Base-by-base conservation (phyloP, 2,113 vertebrate species). In the Osmerus eperlanus region DNA sequence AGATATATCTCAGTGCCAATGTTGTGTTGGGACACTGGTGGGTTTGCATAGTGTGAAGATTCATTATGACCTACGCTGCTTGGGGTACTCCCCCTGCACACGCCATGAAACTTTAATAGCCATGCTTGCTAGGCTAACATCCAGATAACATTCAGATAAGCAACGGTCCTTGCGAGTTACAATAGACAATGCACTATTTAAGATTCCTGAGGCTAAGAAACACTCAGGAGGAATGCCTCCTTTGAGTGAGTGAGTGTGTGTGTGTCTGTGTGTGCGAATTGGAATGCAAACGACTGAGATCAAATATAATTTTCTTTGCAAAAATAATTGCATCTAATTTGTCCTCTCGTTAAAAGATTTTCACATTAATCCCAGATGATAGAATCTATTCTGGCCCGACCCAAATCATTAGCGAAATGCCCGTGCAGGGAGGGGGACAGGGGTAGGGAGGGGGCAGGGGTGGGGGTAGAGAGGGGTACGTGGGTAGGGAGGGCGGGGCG, bases 41-140 rank as follows among this genome's bases (percentile, higher is more conserved):
- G 87, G 82, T 87, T 80, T 87, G 85, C 85, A 86, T 85, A 87
- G 85, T 79, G 81, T 84, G 82, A 78, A 87, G 85, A 84, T 83
- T 82, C 77, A 83, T 87, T 82, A 89, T 79, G 87, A 88, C 83
- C 85, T 81, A 79, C 68, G 84, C 79, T 85, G 84, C 88, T 86
- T 76, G 78, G 88, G 79, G 83, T 81, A 71, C 71, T 84, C 83
- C 80, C 82, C 67, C 13, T 73, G 71, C 87, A 81, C 84, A 84
- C 84, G 81, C 80, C 84, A 88, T 86, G 76, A 89, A 89, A 89
- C 82, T 88, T 89, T 87, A 89, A 89, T 89, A 86, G 70, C 84
- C 54, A 64, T 75, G 75, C 86, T 81, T 71, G 77, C 85, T 78
- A 78, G 76, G 84, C 85, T 89, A 87, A 88, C 85, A 83, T 75